Conservation (phyloP, 2,888 invertebrate genomes). For the Podabrus alpinus region DNA sequence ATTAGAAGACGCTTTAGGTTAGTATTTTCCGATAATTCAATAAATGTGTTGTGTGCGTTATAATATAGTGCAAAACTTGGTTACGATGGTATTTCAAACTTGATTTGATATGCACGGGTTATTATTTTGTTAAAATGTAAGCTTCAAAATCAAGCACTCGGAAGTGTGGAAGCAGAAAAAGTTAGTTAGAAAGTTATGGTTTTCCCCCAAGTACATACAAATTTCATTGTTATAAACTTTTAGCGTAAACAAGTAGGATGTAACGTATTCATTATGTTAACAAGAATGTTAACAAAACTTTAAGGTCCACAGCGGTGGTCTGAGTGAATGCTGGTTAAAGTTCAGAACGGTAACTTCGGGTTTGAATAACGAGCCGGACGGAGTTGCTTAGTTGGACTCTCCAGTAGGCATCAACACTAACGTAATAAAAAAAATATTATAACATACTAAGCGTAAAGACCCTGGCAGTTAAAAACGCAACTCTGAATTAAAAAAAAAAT, state of each 20-base stretch:
- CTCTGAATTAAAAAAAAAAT: not conserved
- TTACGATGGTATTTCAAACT: not conserved
- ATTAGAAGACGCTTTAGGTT: slow-evolving; percentile 69
- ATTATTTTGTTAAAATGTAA: not conserved
- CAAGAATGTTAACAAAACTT: too few species aligned
- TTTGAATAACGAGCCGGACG: too few species aligned
- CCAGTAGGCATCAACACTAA: too few species aligned
- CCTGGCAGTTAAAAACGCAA: too few species aligned
- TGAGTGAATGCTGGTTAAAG: too few species aligned
- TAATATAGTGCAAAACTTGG: not conserved
- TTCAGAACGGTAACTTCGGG: too few species aligned
- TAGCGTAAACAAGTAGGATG: not conserved
- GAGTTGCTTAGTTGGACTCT: too few species aligned
- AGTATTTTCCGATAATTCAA: slow-evolving; percentile 18
- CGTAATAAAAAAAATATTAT: too few species aligned
- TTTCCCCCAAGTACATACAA: not conserved
- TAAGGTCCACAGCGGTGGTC: too few species aligned
- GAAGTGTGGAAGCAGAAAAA: not conserved
- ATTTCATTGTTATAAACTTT: not conserved
- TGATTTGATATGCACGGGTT: too few species aligned
- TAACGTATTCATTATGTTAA: not conserved
- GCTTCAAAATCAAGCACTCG: not conserved
- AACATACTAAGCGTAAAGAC: too few species aligned
- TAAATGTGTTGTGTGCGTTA: not conserved
- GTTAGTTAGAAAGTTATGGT: not conserved